Conservation (phyloP, 2,113 vertebrate species). For the Hypanus sabinus region DNA sequence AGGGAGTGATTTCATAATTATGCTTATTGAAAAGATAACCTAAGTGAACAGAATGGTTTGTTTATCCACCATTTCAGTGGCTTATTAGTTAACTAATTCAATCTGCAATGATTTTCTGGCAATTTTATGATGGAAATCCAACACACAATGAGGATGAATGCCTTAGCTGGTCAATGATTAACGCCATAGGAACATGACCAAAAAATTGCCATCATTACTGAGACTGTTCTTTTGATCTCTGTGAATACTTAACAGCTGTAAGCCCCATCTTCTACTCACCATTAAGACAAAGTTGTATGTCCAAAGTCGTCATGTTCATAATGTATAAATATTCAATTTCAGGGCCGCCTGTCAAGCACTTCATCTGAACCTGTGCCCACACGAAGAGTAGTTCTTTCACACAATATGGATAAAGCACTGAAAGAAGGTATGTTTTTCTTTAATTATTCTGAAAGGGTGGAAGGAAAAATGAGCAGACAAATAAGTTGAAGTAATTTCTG, state of each 20-base stretch:
- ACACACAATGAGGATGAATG: not conserved
- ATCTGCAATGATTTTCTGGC: not conserved
- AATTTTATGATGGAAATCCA: not conserved
- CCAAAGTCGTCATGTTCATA: not conserved
- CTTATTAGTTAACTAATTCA: not conserved
- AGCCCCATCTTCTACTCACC: too few relatives aligned
- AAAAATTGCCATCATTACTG: not conserved
- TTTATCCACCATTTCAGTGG: not conserved
- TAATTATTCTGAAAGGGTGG: slow-evolving; percentile 25
- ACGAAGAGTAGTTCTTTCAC: slow-evolving; percentile 86
- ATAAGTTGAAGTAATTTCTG: not conserved
- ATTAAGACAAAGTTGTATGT: too few relatives aligned
- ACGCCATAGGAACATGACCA: not conserved
- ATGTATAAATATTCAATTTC: slow-evolving; percentile 45
- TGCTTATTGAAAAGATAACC: not conserved
- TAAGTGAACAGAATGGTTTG: not conserved
- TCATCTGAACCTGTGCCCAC: slow-evolving; percentile 65
- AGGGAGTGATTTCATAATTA: not conserved
- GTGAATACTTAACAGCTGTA: not conserved
- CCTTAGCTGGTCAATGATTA: not conserved
- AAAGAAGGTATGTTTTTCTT: slow-evolving; percentile 77
- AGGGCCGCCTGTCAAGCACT: slow-evolving; percentile 65
- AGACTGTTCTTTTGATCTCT: not conserved
- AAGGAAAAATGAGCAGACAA: not conserved
- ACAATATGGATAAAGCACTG: slow-evolving; percentile 90